phyloP scores from a whole-genome alignment of 2,113 vertebrate species.

The Lophura nycthemera region DNA sequence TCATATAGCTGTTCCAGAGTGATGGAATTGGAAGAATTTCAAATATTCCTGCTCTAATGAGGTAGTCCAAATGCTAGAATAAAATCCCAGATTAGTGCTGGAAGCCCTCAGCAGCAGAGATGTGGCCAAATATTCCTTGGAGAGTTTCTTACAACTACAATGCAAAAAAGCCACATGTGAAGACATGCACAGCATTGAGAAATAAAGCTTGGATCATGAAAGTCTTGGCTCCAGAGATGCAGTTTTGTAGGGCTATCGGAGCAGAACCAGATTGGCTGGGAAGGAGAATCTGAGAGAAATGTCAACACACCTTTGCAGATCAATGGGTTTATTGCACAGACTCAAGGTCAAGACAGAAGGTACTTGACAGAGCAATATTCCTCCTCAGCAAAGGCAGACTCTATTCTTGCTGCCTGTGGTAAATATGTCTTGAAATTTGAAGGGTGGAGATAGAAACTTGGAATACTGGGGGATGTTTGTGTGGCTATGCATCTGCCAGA shows the following conservation, averaged over 20 bases:
- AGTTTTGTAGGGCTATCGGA: not conserved
- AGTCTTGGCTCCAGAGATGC: not conserved
- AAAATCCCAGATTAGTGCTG: not conserved
- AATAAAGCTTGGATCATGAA: not conserved
- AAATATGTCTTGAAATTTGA: not conserved
- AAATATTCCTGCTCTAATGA: not conserved
- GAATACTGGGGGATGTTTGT: not conserved
- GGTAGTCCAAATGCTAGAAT: not conserved
- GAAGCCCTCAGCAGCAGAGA: not conserved
- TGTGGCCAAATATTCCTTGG: fast-evolving
- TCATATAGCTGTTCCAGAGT: not conserved
- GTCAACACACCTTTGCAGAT: not conserved
- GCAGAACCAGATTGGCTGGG: not conserved
- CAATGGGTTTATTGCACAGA: not conserved
- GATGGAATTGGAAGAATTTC: not conserved
- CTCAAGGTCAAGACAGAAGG: not conserved
- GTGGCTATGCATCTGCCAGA: not conserved
- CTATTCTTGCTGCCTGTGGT: not conserved
- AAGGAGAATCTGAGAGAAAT: not conserved
- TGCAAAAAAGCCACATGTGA: not conserved
- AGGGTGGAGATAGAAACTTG: not conserved
- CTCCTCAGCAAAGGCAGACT: not conserved
- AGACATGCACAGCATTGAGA: fast-evolving
- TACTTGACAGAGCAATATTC: not conserved
- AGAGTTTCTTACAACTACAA: not conserved